Conservation (phyloP, 1,140 invertebrate species). For the Ips nitidus region DNA sequence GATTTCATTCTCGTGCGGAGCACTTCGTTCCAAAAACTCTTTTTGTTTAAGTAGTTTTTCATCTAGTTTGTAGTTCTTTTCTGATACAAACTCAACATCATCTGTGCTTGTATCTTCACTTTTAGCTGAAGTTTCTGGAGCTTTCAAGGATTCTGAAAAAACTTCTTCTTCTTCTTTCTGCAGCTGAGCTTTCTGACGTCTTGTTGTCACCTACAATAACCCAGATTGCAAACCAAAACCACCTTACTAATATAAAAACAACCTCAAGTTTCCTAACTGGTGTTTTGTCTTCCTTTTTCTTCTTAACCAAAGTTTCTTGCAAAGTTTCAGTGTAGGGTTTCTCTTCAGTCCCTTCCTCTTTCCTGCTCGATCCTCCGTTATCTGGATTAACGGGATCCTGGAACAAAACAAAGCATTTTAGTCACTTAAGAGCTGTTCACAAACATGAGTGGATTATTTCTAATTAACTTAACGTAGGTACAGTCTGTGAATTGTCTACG, state of each 20-base stretch:
- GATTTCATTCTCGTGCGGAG: no score
- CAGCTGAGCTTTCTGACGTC: constrained; percentile 20
- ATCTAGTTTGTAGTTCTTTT: no score
- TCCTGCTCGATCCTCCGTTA: neutral
- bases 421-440: constrained; percentile 39
- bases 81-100: neutral
- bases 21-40: no score
- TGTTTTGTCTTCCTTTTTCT: constrained; percentile 23
- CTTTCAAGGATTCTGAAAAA: neutral
- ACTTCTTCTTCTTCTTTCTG: constrained; percentile 12
- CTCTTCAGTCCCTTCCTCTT: neutral
- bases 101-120: neutral
- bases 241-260: neutral
- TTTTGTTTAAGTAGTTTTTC: no score
- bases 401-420: constrained; percentile 35
- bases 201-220: constrained; percentile 12
- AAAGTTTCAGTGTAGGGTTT: neutral
- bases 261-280: constrained; percentile 23
- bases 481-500: neutral
- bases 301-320: constrained; percentile 10
- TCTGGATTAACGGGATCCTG: constrained; percentile 19
- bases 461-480: neutral
- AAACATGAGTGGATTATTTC: constrained; percentile 35
- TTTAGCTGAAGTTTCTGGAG: neutral
- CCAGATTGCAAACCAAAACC: neutral